Evolutionary conservation across 2,113 vertebrate genomes (phyloP), one percentile per base, ranked within the genome.

Genomic region (Monarcha castaneiventris): DNA sequence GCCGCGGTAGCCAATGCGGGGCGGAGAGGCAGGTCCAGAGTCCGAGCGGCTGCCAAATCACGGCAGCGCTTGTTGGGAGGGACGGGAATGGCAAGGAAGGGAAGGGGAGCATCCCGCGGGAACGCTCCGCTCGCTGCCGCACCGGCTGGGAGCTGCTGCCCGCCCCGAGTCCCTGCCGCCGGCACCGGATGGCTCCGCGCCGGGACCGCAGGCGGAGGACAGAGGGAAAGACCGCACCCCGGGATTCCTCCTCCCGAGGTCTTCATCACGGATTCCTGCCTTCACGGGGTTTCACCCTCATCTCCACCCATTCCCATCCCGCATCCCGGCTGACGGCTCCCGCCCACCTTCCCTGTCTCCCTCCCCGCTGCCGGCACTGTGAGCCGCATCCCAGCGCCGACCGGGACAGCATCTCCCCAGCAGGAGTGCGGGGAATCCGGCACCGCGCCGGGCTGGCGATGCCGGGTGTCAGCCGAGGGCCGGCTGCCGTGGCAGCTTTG

Each of bases 31-130:
- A 52, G 92, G 82, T 48, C 14, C 66, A 27, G n/a, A 79, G 84
- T 30, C 62, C 44, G 39, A 32, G 66, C 75, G 52, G 74, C 66
- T 74, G 92, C 71, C 94, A 67, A 96, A 94, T 97, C 90, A 93
- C 71, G 51, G 13, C 81, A 13, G 87, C 39, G 84, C 69, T 95
- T 94, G 74, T 93, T 95, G 93, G 76, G 73, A 81, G 44, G 48
- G 54, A 2, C 25, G 44, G 43, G 22, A 58, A 56, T 12, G n/a
- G 54, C 2, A 27, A 43, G 71, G 32, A 44, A 59, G 13, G 56
- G 58, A 64, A 59, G 13, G 22, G 49, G 5, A 54, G 63, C 72
- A 27, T 56, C 43, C 84, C 80, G 6, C 30, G 66, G 69, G 48
- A 52, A 10, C 2, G 51, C 43, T 22, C 13, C 21, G 33, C 51